Conservation (phyloP, 2,797 vertebrate genomes). For the Anisognathus igniventris region DNA sequence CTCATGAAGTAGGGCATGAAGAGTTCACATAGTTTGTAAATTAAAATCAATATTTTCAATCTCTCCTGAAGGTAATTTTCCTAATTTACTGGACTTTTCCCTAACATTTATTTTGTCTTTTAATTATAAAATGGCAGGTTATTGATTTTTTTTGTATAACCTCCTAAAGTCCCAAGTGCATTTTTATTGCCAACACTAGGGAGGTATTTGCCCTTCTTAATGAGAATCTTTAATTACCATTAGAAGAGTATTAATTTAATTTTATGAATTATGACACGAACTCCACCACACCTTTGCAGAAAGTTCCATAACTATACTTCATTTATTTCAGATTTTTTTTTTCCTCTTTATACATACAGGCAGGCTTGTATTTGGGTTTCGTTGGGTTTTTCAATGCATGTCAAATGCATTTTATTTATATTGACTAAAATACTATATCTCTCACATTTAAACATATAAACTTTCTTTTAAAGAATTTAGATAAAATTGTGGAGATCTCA, state of each 20-base stretch:
- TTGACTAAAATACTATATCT: not conserved
- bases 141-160: slow-evolving; percentile 78
- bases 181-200: slow-evolving; percentile 72
- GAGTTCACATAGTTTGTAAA: slow-evolving; percentile 87
- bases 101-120: slow-evolving; percentile 83
- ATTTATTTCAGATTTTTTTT: not conserved
- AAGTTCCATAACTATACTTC: not conserved
- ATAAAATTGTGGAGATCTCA: not conserved
- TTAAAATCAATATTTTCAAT: slow-evolving; percentile 94
- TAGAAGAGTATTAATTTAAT: slow-evolving; percentile 75
- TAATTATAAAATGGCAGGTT: slow-evolving; percentile 84
- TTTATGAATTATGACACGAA: slow-evolving; percentile 67
- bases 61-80: slow-evolving; percentile 86
- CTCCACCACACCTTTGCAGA: not conserved
- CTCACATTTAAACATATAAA: not conserved
- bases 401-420: not conserved
- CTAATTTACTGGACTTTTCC: slow-evolving; percentile 83
- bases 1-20: slow-evolving; percentile 78
- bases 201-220: slow-evolving; percentile 72
- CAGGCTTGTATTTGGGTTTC: not conserved
- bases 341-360: not conserved
- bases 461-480: not conserved
- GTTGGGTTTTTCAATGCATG: not conserved
- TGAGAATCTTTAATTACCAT: slow-evolving; percentile 79
- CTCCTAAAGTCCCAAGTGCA: slow-evolving; percentile 67